Evolutionary conservation across 2,888 invertebrate species (phyloP), one percentile per base, ranked within the genome.

Genomic region (Metopia argyrocephala): DNA sequence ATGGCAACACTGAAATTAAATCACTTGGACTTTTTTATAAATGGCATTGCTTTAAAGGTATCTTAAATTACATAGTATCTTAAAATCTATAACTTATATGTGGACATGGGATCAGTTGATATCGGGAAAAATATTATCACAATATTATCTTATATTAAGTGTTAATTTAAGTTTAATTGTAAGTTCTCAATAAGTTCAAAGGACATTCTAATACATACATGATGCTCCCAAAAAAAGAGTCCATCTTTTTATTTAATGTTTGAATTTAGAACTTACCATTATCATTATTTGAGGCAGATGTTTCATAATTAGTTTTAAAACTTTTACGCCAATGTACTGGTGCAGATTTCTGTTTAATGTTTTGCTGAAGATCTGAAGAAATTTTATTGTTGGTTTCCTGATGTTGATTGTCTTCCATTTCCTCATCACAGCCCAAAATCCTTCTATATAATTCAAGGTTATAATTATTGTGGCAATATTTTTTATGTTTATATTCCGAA

Each of bases 271-370:
- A 27, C 62, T 62, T 62, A 62, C 62, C 27, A 62, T 1, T 5
- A 50, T 45, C 7, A 28, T 70, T 59, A 65, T 4, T 12, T 21
- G 52, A 27, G 15, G 65, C 50, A 5, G 65, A 66, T 23, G 81
- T 81, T 79, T 85, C 79, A 62, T 83, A 84, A 12, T 79, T 87
- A 68, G 85, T 84, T 83, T 89, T 89, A 68, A 87, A 88, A 74
- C 87, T 90, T 83, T 92, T 91, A 52, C 92, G 89, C 92, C 92
- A 92, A 83, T 92, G 92, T 78, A 91, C 73, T 12, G 81, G 62
- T 27, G 64, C 65, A 50, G 62, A 81, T 68, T 62, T 70, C 5
- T 23, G 9, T 3, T 61, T 28, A 69, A n/a, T 15, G 69, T 62
- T 57, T 20, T 27, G 52, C 7, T n/a, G n/a, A 38, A 38, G 15